Evolutionary conservation across 2,797 vertebrate species (phyloP), one percentile per base, ranked within the genome.

Genomic region (Paratrypauchen microcephalus): DNA sequence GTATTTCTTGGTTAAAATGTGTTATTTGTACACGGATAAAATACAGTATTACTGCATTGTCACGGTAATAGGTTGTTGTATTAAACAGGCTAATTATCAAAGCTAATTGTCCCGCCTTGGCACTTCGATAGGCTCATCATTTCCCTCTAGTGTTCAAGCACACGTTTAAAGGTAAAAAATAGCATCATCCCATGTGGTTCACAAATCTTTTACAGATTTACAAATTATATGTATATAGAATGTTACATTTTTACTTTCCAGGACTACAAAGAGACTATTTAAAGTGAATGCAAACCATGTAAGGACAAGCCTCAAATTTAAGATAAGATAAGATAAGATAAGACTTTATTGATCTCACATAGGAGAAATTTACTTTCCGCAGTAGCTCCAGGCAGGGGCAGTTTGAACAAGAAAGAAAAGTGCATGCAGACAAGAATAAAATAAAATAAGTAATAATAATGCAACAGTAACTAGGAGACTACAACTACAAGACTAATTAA

Each of bases 91-190:
- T 23, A 23, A 9, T 55, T 11, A 23, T 55, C 3, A 23, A 55
- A 23, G 21, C n/a, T 12, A 21, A 52, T 21, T 52, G n/a, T 52
- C 19, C 19, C 9, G n/a, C 24, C 21, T 12, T 55, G 52, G 13
- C 11, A 55, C 24, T 57, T 55, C 54, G 70, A 66, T 18, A 75
- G 21, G 71, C 77, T 68, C n/a, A 85, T 82, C 57, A 65, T 65
- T 9, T 71, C 86, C 89, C 84, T 85, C 91, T 90, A 84, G 76
- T 81, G 90, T 39, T 74, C 4, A 68, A 86, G 7, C 32, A 71
- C 19, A 16, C 19, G 56, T 57, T 16, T 15, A 26, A 57, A 24
- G 8, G 55, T 24, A 24, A 28, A 57, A 30, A 57, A 57, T 24
- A 57, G 3, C 3, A 18, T 15, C 1, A 57, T 18, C 52, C n/a